Percentiles rank a stretch among this genome's conserved stretches.
phyloP scores from a whole-genome alignment of 2,113 vertebrate genomes.

The Hemiprocne comata region DNA sequence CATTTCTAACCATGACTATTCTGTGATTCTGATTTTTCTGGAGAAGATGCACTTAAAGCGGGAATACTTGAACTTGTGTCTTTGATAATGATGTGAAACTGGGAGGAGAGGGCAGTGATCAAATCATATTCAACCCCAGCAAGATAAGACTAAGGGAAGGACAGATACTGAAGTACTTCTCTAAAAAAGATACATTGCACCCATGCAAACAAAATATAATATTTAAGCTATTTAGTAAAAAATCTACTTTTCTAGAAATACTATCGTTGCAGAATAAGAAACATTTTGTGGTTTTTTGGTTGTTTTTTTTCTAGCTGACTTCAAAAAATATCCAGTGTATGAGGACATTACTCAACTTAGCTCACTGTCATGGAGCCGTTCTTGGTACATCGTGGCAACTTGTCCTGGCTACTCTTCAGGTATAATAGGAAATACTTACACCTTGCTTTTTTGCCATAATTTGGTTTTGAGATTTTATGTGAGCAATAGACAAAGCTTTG shows the following conservation, averaged over 20 bases:
- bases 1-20: no score
- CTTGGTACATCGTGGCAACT: conserved; percentile 98
- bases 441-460: background rate
- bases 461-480: background rate
- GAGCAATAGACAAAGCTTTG: background rate
- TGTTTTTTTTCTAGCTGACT: conserved; percentile 81
- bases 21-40: background rate
- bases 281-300: background rate
- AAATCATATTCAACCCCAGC: background rate
- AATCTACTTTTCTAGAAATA: background rate
- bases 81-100: background rate
- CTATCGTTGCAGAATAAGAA: background rate
- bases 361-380: conserved; percentile 94
- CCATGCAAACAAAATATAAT: background rate
- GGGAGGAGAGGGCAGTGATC: background rate
- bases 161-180: background rate
- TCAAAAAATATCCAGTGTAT: conserved; percentile 99
- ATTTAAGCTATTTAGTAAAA: background rate
- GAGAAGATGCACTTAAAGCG: background rate
- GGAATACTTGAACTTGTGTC: background rate
- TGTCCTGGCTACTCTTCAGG: conserved; percentile 97
- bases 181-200: background rate
- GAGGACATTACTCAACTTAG: conserved; percentile 94
- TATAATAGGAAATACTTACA: conserved; percentile 55
- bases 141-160: background rate